phyloP scores from a whole-genome alignment of 2,888 invertebrate species.

The Heteromurus nitidus region DNA sequence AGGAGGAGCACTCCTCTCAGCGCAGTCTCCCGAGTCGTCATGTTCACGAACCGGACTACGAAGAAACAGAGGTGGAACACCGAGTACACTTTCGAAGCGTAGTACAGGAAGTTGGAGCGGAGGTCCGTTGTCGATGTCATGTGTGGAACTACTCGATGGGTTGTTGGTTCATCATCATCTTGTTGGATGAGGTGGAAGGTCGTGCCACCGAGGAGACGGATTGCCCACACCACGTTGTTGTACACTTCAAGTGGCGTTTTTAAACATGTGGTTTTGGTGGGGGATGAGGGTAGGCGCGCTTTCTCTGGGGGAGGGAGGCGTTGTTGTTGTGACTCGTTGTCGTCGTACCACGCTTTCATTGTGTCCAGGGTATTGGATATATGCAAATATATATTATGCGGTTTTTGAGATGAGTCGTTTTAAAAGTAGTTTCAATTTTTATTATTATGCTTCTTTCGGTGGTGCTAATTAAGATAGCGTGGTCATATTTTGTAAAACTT shows the following conservation, averaged over 20 bases:
- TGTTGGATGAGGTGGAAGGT: not conserved
- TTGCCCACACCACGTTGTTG: not conserved
- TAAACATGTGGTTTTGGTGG: too few relatives aligned
- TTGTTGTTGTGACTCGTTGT: too few relatives aligned
- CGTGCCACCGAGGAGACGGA: not conserved
- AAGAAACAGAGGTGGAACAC: not conserved
- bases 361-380: too few relatives aligned
- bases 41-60: not conserved
- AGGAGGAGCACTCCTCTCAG: not conserved
- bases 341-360: too few relatives aligned
- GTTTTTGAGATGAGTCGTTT: too few relatives aligned
- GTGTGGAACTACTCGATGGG: not conserved
- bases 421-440: too few relatives aligned
- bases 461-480: too few relatives aligned
- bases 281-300: too few relatives aligned
- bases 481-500: too few relatives aligned
- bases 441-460: too few relatives aligned
- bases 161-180: not conserved
- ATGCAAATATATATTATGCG: too few relatives aligned
- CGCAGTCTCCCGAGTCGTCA: not conserved
- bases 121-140: not conserved
- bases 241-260: conserved; percentile 10
- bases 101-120: not conserved
- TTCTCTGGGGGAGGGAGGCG: too few relatives aligned
- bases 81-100: not conserved